These are phyloP conservation scores for Ormyrus pomaceus DNA, from an alignment of 2,888 invertebrate species.

Conservation along the genomic window DNA sequence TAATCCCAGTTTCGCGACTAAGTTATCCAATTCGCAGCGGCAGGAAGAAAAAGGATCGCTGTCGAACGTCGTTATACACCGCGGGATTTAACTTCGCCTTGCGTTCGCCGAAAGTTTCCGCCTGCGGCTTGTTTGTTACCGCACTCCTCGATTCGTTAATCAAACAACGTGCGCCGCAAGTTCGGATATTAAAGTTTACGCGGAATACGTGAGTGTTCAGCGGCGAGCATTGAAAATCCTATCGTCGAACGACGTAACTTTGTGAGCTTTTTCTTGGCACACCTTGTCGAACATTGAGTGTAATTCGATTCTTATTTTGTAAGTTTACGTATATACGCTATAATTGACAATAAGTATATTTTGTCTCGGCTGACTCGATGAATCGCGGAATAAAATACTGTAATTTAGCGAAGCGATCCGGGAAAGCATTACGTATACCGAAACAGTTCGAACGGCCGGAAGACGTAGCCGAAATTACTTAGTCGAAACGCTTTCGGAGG, in stretches of 20 bases:
- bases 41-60: constrained; percentile 58
- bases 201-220: constrained; percentile 43
- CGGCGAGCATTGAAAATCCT: constrained; percentile 57
- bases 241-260: constrained; percentile 59
- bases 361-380: too few species aligned
- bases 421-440: constrained; percentile 46
- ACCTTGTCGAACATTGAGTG: background rate
- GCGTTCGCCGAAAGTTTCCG: constrained; percentile 37
- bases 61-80: constrained; percentile 58
- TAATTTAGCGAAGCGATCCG: too few species aligned
- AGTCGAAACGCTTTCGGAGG: constrained; percentile 70
- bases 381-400: too few species aligned
- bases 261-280: constrained; percentile 39
- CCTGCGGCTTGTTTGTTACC: constrained; percentile 46
- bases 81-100: constrained; percentile 55
- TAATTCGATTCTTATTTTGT: background rate
- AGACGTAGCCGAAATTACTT: constrained; percentile 73
- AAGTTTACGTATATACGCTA: background rate
- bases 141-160: constrained; percentile 46
- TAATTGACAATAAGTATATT: background rate
- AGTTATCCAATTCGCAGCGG: constrained; percentile 59
- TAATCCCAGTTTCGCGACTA: constrained; percentile 67
- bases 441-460: constrained; percentile 64
- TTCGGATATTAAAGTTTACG: constrained; percentile 46
- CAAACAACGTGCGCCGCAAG: constrained; percentile 47